phyloP scores from a whole-genome alignment of 2,797 vertebrate species.

The Phaenicophaeus curvirostris region DNA sequence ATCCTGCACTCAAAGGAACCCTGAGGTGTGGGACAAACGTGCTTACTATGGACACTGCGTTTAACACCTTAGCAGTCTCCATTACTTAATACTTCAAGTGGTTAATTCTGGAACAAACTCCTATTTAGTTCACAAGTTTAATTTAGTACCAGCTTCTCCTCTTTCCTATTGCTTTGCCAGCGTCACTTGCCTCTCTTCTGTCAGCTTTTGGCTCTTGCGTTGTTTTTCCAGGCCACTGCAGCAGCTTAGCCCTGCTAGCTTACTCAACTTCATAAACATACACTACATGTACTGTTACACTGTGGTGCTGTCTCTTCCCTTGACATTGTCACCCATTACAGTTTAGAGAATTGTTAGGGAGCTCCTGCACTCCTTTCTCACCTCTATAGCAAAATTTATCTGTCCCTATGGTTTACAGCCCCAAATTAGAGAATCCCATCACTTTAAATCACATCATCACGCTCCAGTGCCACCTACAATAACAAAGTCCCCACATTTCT shows the following conservation, averaged over 20 bases:
- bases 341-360: neutral
- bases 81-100: neutral
- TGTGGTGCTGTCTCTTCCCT: neutral
- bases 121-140: neutral
- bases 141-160: neutral
- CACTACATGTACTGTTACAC: neutral
- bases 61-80: neutral
- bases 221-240: neutral
- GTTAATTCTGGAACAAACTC: neutral
- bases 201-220: neutral
- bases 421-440: neutral
- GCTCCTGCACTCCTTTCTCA: neutral
- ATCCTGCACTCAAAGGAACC: neutral
- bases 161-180: neutral
- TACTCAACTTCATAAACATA: neutral
- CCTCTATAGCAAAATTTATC: neutral
- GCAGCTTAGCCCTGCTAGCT: neutral
- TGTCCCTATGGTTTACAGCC: neutral
- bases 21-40: neutral
- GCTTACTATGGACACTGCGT: neutral
- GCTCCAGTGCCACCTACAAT: neutral
- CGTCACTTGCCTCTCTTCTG: neutral
- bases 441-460: neutral
- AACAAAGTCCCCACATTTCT: neutral
- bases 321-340: neutral